phyloP scores from a whole-genome alignment of 1,140 invertebrate species.

The Tetramorium alpestre region DNA sequence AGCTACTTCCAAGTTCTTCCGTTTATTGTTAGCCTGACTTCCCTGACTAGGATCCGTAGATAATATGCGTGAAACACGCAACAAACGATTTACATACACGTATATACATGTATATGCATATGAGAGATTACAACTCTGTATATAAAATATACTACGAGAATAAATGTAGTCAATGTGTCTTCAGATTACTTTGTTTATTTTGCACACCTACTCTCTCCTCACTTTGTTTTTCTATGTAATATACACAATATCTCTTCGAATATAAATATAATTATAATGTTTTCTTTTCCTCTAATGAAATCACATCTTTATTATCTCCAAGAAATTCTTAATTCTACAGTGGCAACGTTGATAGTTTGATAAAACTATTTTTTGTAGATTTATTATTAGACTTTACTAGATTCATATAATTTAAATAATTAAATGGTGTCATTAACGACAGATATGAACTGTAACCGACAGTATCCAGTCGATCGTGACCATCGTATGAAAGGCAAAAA shows the following conservation, averaged over 20 bases:
- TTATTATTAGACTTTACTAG: neutral
- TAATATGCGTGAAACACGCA: slow-evolving; percentile 37
- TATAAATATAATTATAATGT: neutral
- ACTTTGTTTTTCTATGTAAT: neutral
- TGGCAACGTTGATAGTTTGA: neutral
- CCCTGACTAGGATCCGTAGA: slow-evolving; percentile 34
- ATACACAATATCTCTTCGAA: neutral
- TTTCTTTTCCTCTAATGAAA: neutral
- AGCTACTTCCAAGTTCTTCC: slow-evolving; percentile 56
- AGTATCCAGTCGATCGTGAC: slow-evolving; percentile 3
- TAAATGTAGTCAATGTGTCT: slow-evolving; percentile 63
- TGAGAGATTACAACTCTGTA: slow-evolving; percentile 50
- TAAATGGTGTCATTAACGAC: neutral
- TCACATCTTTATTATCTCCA: neutral
- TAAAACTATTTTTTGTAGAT: neutral
- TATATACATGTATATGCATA: neutral
- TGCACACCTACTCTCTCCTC: neutral
- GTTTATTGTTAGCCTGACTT: slow-evolving; percentile 15
- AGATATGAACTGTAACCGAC: slow-evolving; percentile 3
- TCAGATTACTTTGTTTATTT: neutral
- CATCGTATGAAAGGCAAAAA: slow-evolving; percentile 26
- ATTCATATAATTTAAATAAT: neutral
- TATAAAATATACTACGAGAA: slow-evolving; percentile 50
- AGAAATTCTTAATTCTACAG: neutral
- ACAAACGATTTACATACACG: slow-evolving; percentile 14